Evolutionary conservation across 2,797 vertebrate species (phyloP).

Genomic region (Lepus townsendii): DNA sequence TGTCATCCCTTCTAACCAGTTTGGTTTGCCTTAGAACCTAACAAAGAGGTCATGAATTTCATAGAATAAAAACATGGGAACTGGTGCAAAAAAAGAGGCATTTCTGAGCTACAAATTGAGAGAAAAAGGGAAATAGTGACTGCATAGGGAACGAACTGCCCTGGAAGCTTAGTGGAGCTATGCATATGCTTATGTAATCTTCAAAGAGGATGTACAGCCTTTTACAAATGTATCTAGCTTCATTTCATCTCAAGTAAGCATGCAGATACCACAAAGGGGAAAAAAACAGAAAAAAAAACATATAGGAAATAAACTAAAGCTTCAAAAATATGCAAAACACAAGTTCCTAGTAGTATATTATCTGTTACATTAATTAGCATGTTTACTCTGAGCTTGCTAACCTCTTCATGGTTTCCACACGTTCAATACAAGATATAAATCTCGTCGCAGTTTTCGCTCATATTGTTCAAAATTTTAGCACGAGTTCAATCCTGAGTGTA

Average conservation of each 20-base stretch:
- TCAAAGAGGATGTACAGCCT: slow-evolving; percentile 25
- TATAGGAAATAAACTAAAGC: slow-evolving; percentile 60
- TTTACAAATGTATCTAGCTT: slow-evolving; percentile 42
- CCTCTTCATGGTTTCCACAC: slow-evolving; percentile 53
- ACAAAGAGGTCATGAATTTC: slow-evolving; percentile 77
- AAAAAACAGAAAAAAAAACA: not conserved
- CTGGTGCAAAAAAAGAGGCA: slow-evolving; percentile 33
- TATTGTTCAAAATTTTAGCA: slow-evolving; percentile 61
- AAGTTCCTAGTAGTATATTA: slow-evolving; percentile 72
- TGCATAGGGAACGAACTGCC: not conserved
- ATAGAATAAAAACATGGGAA: slow-evolving; percentile 70
- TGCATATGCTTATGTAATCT: slow-evolving; percentile 53
- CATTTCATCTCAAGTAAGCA: slow-evolving; percentile 61
- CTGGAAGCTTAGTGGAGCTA: slow-evolving; percentile 30
- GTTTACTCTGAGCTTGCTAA: slow-evolving; percentile 66
- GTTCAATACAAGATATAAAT: slow-evolving; percentile 48
- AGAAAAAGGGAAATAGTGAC: slow-evolving; percentile 39
- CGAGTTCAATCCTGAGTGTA: slow-evolving; percentile 50
- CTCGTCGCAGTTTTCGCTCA: slow-evolving; percentile 45
- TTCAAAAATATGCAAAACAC: slow-evolving; percentile 71
- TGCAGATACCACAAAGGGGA: slow-evolving; percentile 16
- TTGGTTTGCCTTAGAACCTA: slow-evolving; percentile 76
- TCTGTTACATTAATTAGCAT: slow-evolving; percentile 69
- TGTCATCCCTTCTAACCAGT: slow-evolving; percentile 81
- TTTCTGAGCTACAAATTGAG: slow-evolving; percentile 39